Evolutionary conservation across 2,888 invertebrate species (phyloP).

Genomic region (Drosophila niveifrons): DNA sequence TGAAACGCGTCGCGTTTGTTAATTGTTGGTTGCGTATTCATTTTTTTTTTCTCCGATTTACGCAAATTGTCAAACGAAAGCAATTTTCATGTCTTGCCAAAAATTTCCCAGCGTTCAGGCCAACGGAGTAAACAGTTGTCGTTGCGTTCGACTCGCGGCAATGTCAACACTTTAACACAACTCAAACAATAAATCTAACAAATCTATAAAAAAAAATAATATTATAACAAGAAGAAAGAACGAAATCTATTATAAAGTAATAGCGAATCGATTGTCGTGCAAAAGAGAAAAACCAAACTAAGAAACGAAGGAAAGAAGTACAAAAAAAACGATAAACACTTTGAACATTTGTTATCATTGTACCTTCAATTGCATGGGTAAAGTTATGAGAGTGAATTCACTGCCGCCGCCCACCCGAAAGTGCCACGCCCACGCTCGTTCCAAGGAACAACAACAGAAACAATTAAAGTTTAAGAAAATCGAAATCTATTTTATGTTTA

Average conservation of each 20-base stretch:
- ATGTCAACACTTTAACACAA: slow-evolving; percentile 62
- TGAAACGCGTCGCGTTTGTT: slow-evolving; percentile 8
- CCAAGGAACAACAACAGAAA: slow-evolving; percentile 56
- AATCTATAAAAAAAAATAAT: slow-evolving; percentile 5
- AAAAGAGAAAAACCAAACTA: slow-evolving; percentile 5
- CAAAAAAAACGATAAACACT: slow-evolving; percentile 7
- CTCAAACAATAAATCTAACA: slow-evolving; percentile 18
- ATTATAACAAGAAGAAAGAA: slow-evolving; percentile 1
- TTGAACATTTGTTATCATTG: slow-evolving; percentile 34
- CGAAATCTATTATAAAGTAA: slow-evolving; percentile 10
- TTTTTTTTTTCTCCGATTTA: slow-evolving; percentile 21
- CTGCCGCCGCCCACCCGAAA: slow-evolving; percentile 60
- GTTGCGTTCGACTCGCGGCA: slow-evolving; percentile 42
- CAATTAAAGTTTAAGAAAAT: slow-evolving; percentile 80
- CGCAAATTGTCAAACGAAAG: slow-evolving; percentile 60
- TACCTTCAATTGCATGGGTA: slow-evolving; percentile 75
- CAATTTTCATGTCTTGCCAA: slow-evolving; percentile 74
- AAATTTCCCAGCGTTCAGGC: slow-evolving; percentile 46
- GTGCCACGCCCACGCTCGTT: slow-evolving; percentile 65
- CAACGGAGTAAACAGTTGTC: slow-evolving; percentile 57
- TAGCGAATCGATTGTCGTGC: slow-evolving; percentile 11
- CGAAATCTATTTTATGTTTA: slow-evolving; percentile 83
- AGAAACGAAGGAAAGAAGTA: slow-evolving; percentile 22
- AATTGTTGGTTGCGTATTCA: slow-evolving; percentile 21
- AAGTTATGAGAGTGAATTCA: slow-evolving; percentile 83